Percentiles rank a stretch among this genome's conserved stretches.
Conservation (phyloP, 2,888 invertebrate genomes). For the Aphidoletes aphidimyza region DNA sequence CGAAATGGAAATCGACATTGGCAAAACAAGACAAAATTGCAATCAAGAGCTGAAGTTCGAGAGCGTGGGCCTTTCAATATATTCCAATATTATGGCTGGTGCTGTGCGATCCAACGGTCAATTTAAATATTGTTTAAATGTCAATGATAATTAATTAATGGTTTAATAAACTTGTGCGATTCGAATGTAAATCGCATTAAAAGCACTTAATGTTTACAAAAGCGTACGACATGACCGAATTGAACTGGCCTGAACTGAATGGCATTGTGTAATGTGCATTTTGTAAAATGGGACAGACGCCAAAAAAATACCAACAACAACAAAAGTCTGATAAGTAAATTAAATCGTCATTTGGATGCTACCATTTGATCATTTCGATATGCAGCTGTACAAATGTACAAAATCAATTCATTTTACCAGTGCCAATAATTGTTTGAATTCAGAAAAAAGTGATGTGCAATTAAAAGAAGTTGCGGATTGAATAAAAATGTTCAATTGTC, state of each 20-base stretch:
- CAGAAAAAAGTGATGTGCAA: background rate
- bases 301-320: background rate
- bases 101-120: background rate
- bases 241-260: too few species aligned
- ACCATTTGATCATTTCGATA: background rate
- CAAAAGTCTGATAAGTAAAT: background rate
- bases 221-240: background rate
- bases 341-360: constrained; percentile 26
- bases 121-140: constrained; percentile 54
- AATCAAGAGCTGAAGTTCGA: background rate
- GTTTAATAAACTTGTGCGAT: constrained; percentile 44
- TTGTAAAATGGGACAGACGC: too few species aligned
- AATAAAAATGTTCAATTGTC: background rate
- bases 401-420: background rate
- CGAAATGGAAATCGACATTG: constrained; percentile 3
- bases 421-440: background rate
- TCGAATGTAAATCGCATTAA: constrained; percentile 9
- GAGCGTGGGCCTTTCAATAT: background rate
- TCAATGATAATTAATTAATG: constrained; percentile 48
- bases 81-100: background rate
- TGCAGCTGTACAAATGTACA: background rate
- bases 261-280: too few species aligned
- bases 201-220: constrained; percentile 26
- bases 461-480: constrained; percentile 8
- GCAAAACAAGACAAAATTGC: constrained; percentile 52